Base-by-base conservation (phyloP, 2,113 vertebrate species). In the Trogon melanurus region DNA sequence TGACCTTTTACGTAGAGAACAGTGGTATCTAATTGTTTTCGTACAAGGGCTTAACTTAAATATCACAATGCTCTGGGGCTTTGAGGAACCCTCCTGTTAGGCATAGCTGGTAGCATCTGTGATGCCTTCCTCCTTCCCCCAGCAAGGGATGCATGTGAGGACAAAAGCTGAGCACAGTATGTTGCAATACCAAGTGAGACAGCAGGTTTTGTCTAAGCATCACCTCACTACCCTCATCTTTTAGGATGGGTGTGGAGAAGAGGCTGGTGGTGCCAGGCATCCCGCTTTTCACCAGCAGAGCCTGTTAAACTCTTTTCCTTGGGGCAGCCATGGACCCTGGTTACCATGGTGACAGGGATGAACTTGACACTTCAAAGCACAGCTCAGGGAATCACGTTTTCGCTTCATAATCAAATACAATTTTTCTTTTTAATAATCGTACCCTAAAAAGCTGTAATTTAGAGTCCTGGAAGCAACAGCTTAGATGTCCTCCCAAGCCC, bases 301-400 rank as follows among this genome's bases (percentile, higher is more conserved):
- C 67, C 75, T 73, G 27, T 57, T 56, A 41, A 85, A 70, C 7
- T 17, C 73, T 44, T 26, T 58, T 88, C 38, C 36, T 57, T 81
- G 61, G 84, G 80, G 74, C 73, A 89, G 13, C 53, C 3, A 0
- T 53, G 74, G 38, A 30, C 57, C 57, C 53, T 81, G 53, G 89
- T 96, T 87, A 26, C 93, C 61, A 71, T 73, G 67, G 91, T 83
- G 80, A 95, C 58, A 34, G 18, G 36, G 66, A 72, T 81, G 74
- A 72, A 79, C 67, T 53, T 81, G 79, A 51, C 58, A 74, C 81
- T 79, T 94, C n/a, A 79, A 36, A 72, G 67, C 54, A 48, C n/a
- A 48, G 81, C 70, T 88, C 6, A 0, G 19, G 36, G 36, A 94
- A 88, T 82, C 58, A 51, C 16, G 0, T 47, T 85, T 85, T 85